Conservation (phyloP, 2,888 invertebrate genomes). For the Netelia melanura region DNA sequence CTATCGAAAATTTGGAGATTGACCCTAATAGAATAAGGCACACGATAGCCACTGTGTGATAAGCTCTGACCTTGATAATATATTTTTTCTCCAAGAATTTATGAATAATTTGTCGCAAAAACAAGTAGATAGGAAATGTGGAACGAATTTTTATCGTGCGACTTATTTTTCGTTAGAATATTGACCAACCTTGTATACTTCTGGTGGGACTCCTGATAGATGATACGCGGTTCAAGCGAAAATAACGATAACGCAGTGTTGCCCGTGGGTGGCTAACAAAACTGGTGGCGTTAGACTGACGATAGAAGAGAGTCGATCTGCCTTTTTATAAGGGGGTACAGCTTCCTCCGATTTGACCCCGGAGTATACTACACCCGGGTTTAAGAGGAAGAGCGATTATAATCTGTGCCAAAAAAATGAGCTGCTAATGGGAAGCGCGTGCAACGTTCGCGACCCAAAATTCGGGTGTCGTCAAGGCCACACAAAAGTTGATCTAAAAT, state of each 20-base stretch:
- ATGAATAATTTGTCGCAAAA: no score
- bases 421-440: neutral
- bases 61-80: no score
- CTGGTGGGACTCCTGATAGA: neutral
- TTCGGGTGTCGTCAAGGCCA: neutral
- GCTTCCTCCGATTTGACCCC: constrained; percentile 71
- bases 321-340: constrained; percentile 73
- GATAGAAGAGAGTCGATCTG: constrained; percentile 47
- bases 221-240: neutral
- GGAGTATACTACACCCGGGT: constrained; percentile 70
- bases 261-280: constrained; percentile 1
- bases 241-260: neutral
- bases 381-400: constrained; percentile 30
- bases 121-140: no score
- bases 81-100: no score
- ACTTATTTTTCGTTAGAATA: no score
- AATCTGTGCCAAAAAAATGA: neutral
- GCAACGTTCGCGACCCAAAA: neutral
- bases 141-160: no score
- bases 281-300: constrained; percentile 65
- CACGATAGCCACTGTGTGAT: no score
- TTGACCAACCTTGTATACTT: constrained; percentile 45
- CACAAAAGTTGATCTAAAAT: neutral
- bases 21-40: no score
- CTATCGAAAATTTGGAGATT: no score